Evolutionary conservation across 2,797 vertebrate genomes (phyloP), one percentile per base, ranked within the genome.

Genomic region (Danio jaintianensis): DNA sequence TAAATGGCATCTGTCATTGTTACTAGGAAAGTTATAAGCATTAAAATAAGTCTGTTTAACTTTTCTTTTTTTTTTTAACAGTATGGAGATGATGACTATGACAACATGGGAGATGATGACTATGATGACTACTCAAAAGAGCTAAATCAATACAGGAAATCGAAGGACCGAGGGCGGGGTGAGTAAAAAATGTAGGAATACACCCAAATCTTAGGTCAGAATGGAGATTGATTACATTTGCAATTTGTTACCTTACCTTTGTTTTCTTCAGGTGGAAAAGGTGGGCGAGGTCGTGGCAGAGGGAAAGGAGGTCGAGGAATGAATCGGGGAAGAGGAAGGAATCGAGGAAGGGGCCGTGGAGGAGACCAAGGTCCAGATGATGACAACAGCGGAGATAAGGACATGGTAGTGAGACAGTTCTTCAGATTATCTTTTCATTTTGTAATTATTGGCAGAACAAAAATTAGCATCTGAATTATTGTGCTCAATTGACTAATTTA

Each of bases 61-160:
- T 40, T 48, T n/a, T n/a, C n/a, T n/a, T n/a, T n/a, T 45, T 78
- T 64, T 48, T 18, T 78, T 80, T 75, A 6, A 22, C 69, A 95
- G 94, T 95, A 92, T 66, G 91, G 91, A 12, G 96, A 94, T 0
- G 94, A 98, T 1, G 90, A 94, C 1, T 97, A 96, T 29, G 96
- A 96, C 75, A 94, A 96, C 15, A 91, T 95, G 88, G 94, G 91
- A 0, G 96, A 97, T 0, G 96, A 97, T 0, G 96, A 97, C 2
- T 97, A 96, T 0, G 96, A 98, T 0, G 96, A 98, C 9, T 98
- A 96, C 76, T 95, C 95, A 0, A 98, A 98, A 83, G 97, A 98
- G 12, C 86, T 96, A 42, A 95, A 89, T 84, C 96, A 96, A 80
- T 98, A 97, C 86, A 96, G 96, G 53, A 93, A 95, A 85, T 91